Base-by-base conservation (phyloP, 2,113 vertebrate species). In the Hiodon tergisus region DNA sequence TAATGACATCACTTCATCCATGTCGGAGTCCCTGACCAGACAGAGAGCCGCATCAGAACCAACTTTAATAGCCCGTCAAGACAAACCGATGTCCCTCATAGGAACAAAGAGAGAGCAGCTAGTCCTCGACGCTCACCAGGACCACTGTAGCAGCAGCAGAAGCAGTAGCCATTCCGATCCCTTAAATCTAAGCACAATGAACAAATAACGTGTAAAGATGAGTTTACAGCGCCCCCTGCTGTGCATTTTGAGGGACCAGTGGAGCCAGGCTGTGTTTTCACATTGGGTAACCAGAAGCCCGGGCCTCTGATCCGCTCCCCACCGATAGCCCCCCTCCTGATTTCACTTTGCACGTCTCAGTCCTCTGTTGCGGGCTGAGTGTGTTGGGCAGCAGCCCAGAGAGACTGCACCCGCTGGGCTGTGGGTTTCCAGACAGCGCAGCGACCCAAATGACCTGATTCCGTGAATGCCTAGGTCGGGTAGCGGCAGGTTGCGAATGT, bases 161-260 rank as follows among this genome's bases (percentile, higher is more conserved):
- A 7, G 50, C 67, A 69, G 50, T 2, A 69, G 31, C 31, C 31
- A 31, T 31, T 31, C 0, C 2, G 31, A 31, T 31, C 31, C 31
- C 31, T 31, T 31, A 31, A 31, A 31, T 31, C 31, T 47, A 67
- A 67, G 5, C 5, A 65, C 16, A 67, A 6, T 8, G 1, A 3
- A 3, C 52, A 46, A 31, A 10, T 6, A 53, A 13, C 13, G 53
- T 48, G 57, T 47, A 47, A 2, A n/a, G 17, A 47, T 68, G 63
- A 67, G 73, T 55, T 68, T 58, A 50, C 7, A 55, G 63, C 65
- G 16, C 73, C 65, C 54, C 73, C 65, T 75, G 54, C 53, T 66
- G 61, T 62, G n/a, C n/a, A 14, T 73, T 52, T 7, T 11, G 31
- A 8, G n/a, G n/a, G 50, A 53, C 67, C 52, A 48, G n/a, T 31